Evolutionary conservation across 2,113 vertebrate genomes (phyloP).

Genomic region (Pituophis catenifer): DNA sequence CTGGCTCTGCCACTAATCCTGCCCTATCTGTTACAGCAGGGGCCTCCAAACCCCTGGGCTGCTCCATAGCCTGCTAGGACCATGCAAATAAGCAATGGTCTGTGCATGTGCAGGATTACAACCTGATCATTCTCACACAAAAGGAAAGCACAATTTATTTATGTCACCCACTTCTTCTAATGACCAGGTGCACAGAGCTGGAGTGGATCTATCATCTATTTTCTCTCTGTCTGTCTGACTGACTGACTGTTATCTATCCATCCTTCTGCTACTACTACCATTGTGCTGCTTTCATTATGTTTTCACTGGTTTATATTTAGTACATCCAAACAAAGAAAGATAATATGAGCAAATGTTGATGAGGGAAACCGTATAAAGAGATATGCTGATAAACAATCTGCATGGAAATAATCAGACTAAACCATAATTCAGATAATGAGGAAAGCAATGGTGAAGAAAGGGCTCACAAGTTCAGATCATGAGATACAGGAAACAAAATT

Average conservation of each 20-base stretch:
- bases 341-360: background rate
- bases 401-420: no score
- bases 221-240: background rate
- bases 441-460: no score
- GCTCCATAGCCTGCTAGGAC: no score
- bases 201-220: background rate
- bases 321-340: background rate
- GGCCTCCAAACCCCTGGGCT: no score
- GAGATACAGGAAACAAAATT: no score
- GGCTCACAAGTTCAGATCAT: no score
- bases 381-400: no score
- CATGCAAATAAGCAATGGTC: no score
- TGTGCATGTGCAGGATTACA: background rate
- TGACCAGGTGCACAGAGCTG: background rate
- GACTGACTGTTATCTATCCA: background rate
- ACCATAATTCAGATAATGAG: no score
- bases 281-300: background rate
- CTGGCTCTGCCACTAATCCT: background rate
- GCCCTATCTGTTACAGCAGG: background rate
- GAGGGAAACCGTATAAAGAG: background rate
- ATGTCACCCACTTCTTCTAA: background rate
- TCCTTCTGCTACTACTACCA: background rate
- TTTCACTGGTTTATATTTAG: background rate
- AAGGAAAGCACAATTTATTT: background rate
- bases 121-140: background rate